A percentile compares a stretch with the other conserved stretches of the same genome.
These are phyloP conservation scores for Thelaira solivaga DNA, from an alignment of 2,888 invertebrate genomes.

Conservation along the genomic window DNA sequence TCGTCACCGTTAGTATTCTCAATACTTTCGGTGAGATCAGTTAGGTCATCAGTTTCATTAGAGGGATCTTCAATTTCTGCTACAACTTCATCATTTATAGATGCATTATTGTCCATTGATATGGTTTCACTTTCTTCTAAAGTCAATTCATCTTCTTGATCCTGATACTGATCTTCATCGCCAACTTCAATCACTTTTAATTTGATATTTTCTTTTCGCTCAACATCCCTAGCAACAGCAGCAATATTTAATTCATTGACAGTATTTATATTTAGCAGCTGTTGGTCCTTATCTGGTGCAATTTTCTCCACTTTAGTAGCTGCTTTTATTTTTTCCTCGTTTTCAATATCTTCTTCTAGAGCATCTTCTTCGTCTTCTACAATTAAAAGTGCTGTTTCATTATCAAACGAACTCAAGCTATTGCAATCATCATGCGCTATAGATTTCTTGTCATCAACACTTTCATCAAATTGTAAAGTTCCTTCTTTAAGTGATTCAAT, in stretches of 20 bases:
- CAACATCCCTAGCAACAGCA: background rate
- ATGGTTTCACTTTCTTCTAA: slow-evolving; percentile 65
- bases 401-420: slow-evolving; percentile 64
- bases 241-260: background rate
- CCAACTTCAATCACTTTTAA: slow-evolving; percentile 3
- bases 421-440: slow-evolving; percentile 63
- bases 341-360: slow-evolving; percentile 28
- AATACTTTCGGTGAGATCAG: slow-evolving; percentile 24
- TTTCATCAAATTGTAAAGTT: slow-evolving; percentile 69
- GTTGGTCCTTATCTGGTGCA: background rate
- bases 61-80: slow-evolving; percentile 57
- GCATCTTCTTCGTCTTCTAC: slow-evolving; percentile 65
- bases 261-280: background rate
- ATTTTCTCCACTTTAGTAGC: background rate
- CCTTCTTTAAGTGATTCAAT: slow-evolving; percentile 69
- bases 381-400: slow-evolving; percentile 64
- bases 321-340: slow-evolving; percentile 17
- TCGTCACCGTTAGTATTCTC: background rate
- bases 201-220: background rate
- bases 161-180: slow-evolving; percentile 25
- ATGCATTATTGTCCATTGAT: slow-evolving; percentile 66
- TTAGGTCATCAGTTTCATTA: slow-evolving; percentile 43
- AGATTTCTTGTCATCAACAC: slow-evolving; percentile 64
- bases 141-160: slow-evolving; percentile 59
- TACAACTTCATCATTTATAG: slow-evolving; percentile 60